Evolutionary conservation across 2,113 vertebrate genomes (phyloP).

Genomic region (Bos taurus): DNA sequence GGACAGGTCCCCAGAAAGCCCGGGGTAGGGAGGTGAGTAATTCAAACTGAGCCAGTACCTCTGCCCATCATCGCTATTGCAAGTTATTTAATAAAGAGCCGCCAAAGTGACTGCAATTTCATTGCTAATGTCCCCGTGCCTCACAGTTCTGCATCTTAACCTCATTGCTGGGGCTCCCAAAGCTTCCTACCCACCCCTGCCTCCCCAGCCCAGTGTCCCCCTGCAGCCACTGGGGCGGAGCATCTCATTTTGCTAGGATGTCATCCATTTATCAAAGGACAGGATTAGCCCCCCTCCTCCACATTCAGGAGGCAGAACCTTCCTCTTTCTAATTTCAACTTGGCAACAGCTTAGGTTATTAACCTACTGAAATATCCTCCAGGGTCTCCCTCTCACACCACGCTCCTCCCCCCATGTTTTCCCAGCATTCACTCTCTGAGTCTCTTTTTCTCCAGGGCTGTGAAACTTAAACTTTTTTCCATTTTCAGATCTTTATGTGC

Average conservation of each 20-base stretch:
- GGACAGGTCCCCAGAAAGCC: not conserved
- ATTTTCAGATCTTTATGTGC: not conserved
- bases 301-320: constrained; percentile 46
- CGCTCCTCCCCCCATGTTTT: not conserved
- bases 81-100: constrained; percentile 82
- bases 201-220: constrained; percentile 59
- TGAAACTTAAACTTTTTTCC: not conserved
- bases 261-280: constrained; percentile 83
- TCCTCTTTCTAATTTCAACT: constrained; percentile 57
- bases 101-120: constrained; percentile 80
- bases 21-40: constrained; percentile 78
- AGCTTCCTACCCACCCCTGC: constrained; percentile 53
- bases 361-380: constrained; percentile 70
- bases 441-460: not conserved
- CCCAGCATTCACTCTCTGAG: not conserved
- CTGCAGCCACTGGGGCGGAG: constrained; percentile 56
- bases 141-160: constrained; percentile 82
- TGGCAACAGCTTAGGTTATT: constrained; percentile 71
- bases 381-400: constrained; percentile 1
- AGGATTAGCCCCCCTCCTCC: constrained; percentile 74
- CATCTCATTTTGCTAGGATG: constrained; percentile 83
- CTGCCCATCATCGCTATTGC: constrained; percentile 68
- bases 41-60: constrained; percentile 75
- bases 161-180: constrained; percentile 80
- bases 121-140: constrained; percentile 79